These are phyloP conservation scores for Cathartes aura DNA, from an alignment of 2,113 vertebrate species.

Conservation along the genomic window DNA sequence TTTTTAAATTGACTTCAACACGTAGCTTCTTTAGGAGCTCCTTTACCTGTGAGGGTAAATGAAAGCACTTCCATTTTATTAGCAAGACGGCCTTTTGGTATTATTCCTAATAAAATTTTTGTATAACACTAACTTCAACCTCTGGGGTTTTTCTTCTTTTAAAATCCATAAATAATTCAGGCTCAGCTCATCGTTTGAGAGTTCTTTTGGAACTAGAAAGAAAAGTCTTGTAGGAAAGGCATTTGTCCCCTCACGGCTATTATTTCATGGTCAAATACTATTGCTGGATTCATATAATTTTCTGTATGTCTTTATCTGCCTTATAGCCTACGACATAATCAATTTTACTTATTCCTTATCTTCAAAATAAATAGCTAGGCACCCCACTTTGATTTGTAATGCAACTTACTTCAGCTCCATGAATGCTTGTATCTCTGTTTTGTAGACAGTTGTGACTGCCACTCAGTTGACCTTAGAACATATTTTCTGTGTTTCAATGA, in stretches of 20 bases:
- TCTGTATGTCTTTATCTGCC: neutral
- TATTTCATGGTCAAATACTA: neutral
- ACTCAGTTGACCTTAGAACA: neutral
- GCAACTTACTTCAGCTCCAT: neutral
- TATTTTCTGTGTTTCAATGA: neutral
- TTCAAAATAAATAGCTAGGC: neutral
- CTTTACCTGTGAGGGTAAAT: neutral
- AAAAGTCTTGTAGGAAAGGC: neutral
- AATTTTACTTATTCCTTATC: neutral
- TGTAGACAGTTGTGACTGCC: neutral
- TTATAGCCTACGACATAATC: neutral
- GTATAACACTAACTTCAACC: neutral
- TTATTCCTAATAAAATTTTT: neutral
- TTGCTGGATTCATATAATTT: neutral
- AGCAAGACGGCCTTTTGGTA: neutral
- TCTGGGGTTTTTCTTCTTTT: neutral
- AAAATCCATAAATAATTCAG: neutral
- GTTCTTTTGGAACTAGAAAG: neutral
- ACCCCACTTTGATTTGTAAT: neutral
- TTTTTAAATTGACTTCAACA: neutral
- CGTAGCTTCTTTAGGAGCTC: accelerated
- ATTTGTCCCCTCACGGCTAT: neutral
- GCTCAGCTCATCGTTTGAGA: neutral
- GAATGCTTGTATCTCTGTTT: neutral
- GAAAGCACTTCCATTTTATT: neutral